Percentiles rank a stretch among this genome's conserved stretches.
These are phyloP conservation scores for Dynastes hyllus DNA, from an alignment of 2,888 invertebrate species.

Conservation along the genomic window DNA sequence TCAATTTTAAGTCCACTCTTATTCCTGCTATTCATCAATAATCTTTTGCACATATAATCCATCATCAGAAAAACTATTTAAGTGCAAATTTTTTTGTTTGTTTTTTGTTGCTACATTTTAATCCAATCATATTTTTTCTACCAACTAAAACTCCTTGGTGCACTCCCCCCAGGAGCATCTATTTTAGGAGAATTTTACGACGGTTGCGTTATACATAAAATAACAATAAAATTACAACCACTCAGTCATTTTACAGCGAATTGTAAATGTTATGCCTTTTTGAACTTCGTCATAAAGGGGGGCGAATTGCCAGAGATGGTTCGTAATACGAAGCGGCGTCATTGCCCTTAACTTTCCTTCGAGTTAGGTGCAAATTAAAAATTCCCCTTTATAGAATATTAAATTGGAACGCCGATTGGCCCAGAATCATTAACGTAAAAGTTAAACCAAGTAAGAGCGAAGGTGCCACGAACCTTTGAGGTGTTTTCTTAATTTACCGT, in stretches of 20 bases:
- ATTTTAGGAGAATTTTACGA: slow-evolving; percentile 18
- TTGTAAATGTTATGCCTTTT: slow-evolving; percentile 25
- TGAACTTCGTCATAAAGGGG: slow-evolving; percentile 20
- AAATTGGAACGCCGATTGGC: slow-evolving; percentile 26
- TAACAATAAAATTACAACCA: slow-evolving; percentile 37
- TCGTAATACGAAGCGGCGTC: not conserved
- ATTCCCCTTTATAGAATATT: slow-evolving; percentile 31
- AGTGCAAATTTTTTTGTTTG: too few species aligned
- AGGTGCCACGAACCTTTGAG: not conserved
- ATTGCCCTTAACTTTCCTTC: slow-evolving; percentile 1
- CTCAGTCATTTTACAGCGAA: slow-evolving; percentile 41
- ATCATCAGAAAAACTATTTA: too few species aligned
- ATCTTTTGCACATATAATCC: too few species aligned
- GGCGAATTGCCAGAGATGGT: not conserved
- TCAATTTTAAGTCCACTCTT: too few species aligned
- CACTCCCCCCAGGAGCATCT: not conserved
- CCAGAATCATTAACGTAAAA: slow-evolving; percentile 23
- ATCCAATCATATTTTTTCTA: not conserved
- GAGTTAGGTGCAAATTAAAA: slow-evolving; percentile 40
- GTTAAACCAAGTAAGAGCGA: not conserved
- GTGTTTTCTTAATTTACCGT: slow-evolving; percentile 20
- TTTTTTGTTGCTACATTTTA: too few species aligned
- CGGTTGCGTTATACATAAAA: slow-evolving; percentile 24
- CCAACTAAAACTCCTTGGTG: not conserved
- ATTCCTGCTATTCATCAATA: too few species aligned